phyloP scores from a whole-genome alignment of 2,113 vertebrate species.

The Carlito syrichta region DNA sequence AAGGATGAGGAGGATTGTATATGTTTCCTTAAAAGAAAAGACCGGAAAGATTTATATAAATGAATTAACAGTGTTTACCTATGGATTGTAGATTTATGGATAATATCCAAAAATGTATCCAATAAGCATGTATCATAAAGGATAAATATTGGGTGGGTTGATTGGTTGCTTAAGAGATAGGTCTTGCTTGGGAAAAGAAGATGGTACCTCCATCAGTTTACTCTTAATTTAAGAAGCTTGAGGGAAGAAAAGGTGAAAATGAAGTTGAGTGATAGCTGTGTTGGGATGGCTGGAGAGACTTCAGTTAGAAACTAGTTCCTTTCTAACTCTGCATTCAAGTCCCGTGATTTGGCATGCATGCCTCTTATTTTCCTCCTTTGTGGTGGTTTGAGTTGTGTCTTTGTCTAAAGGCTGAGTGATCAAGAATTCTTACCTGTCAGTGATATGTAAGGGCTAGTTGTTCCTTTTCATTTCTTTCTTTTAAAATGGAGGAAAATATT shows the following conservation, averaged over 20 bases:
- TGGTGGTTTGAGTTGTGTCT: background rate
- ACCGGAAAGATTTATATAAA: background rate
- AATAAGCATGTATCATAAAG: background rate
- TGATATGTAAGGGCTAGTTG: background rate
- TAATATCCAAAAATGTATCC: background rate
- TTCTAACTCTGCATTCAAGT: background rate
- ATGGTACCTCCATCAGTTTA: background rate
- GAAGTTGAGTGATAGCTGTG: background rate
- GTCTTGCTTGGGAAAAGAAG: background rate
- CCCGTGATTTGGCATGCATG: fast-evolving
- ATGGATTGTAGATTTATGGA: background rate
- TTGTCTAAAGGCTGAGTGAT: background rate
- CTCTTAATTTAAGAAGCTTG: background rate
- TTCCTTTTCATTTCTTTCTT: background rate
- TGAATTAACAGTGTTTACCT: background rate
- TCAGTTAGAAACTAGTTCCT: background rate
- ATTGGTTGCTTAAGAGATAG: background rate
- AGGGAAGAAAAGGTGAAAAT: background rate
- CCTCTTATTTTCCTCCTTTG: background rate
- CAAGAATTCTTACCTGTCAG: background rate
- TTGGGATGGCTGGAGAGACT: background rate
- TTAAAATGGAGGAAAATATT: background rate
- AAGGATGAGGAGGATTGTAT: background rate
- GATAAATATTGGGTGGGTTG: background rate
- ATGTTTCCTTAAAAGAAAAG: background rate